Conservation (phyloP, 2,888 invertebrate species). For the Bimastos eiseni region DNA sequence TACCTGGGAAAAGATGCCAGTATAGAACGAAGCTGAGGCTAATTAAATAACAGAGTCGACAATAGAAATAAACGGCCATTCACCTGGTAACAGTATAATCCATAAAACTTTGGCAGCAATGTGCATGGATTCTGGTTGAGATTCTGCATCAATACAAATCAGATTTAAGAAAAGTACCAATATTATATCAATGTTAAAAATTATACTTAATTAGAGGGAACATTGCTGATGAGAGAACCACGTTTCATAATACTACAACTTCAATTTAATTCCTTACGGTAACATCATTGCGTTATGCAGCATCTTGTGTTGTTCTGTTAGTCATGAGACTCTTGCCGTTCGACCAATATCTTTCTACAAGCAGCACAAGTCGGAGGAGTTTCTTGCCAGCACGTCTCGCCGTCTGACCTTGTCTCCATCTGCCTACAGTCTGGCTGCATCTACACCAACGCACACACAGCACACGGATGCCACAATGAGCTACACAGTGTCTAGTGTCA, state of each 20-base stretch:
- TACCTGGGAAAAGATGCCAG: neutral
- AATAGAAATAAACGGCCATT: neutral
- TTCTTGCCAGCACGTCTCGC: neutral
- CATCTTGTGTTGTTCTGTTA: neutral
- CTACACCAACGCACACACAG: conserved; percentile 95
- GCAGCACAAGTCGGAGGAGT: conserved; percentile 21
- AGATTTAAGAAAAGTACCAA: neutral
- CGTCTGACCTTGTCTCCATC: neutral
- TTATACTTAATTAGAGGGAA: too few relatives aligned
- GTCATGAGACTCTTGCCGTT: conserved; percentile 10
- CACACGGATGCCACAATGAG: conserved; percentile 81
- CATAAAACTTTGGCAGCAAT: conserved; percentile 97
- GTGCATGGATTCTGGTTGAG: conserved; percentile 97
- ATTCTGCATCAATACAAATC: conserved; percentile 64
- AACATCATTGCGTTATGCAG: neutral
- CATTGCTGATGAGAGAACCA: neutral
- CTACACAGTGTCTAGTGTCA: conserved; percentile 91
- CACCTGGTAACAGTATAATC: conserved; percentile 88
- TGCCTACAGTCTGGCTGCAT: conserved; percentile 59
- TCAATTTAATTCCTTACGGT: too few relatives aligned
- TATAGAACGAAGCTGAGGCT: neutral
- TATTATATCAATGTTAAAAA: neutral
- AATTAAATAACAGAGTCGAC: neutral
- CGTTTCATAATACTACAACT: too few relatives aligned
- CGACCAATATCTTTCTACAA: conserved; percentile 14